Percentiles rank a stretch among this genome's conserved stretches.
phyloP scores from a whole-genome alignment of 2,797 vertebrate species.

The Champsocephalus esox region DNA sequence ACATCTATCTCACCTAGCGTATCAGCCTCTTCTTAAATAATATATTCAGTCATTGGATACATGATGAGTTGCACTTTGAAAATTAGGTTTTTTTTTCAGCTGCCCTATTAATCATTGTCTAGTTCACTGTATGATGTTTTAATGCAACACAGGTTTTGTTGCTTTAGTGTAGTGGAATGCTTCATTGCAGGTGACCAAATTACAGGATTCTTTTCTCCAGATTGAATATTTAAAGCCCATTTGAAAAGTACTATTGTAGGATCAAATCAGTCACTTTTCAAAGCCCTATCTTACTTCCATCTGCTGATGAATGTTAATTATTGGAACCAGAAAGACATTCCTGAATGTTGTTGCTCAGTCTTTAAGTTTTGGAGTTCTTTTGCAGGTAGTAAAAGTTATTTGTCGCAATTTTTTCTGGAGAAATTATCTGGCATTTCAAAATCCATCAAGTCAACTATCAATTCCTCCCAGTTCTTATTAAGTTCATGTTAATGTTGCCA shows the following conservation, averaged over 20 bases:
- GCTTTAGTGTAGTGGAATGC: constrained; percentile 62
- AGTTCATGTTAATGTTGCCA: constrained; percentile 39
- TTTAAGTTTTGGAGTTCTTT: constrained; percentile 33
- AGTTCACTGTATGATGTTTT: constrained; percentile 61
- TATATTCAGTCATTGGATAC: constrained; percentile 59
- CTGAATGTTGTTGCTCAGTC: constrained; percentile 62
- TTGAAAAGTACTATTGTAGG: constrained; percentile 33
- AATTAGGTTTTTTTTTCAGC: constrained; percentile 25
- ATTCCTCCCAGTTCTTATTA: constrained; percentile 21
- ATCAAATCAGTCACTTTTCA: constrained; percentile 32
- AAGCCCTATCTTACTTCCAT: constrained; percentile 32
- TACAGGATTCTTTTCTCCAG: constrained; percentile 41
- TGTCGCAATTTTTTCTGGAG: constrained; percentile 8
- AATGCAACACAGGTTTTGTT: constrained; percentile 62
- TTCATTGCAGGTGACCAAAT: constrained; percentile 71
- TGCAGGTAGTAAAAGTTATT: neutral
- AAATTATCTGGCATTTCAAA: constrained; percentile 15
- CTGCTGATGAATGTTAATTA: constrained; percentile 29
- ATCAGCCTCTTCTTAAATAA: constrained; percentile 55
- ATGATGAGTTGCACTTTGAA: constrained; percentile 65
- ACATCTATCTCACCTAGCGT: constrained; percentile 58
- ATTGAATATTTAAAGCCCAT: constrained; percentile 36
- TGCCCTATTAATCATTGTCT: constrained; percentile 48
- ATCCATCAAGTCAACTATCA: constrained; percentile 18
- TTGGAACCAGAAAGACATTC: constrained; percentile 76